These are phyloP conservation scores for Orthosia cruda DNA, from an alignment of 2,888 invertebrate genomes.

Conservation along the genomic window DNA sequence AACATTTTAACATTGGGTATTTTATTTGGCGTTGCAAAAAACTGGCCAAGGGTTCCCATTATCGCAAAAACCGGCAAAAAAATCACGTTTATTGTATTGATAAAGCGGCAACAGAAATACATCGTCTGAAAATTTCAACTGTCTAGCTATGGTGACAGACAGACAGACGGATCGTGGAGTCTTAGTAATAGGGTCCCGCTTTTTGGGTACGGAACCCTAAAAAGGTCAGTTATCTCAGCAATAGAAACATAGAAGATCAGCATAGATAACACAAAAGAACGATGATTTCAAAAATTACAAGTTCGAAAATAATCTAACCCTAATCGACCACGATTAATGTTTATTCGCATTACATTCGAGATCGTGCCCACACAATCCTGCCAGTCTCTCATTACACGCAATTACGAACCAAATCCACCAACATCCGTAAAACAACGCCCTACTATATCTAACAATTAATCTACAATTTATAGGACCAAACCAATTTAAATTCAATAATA, in stretches of 20 bases:
- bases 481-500: conserved; percentile 43
- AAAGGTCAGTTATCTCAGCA: background rate
- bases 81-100: too few relatives aligned
- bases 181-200: too few relatives aligned
- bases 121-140: too few relatives aligned
- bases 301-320: conserved; percentile 13
- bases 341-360: conserved; percentile 38
- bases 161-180: too few relatives aligned
- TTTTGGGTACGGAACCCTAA: too few relatives aligned
- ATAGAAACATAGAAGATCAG: background rate
- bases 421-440: conserved; percentile 71
- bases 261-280: too few relatives aligned
- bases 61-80: too few relatives aligned
- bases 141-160: too few relatives aligned
- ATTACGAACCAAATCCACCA: conserved; percentile 58
- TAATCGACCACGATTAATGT: conserved; percentile 8
- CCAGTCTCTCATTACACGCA: conserved; percentile 45
- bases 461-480: conserved; percentile 74
- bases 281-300: conserved; percentile 17
- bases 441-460: conserved; percentile 77
- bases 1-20: too few relatives aligned
- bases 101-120: too few relatives aligned
- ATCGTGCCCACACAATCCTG: conserved; percentile 47
- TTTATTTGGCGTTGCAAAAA: too few relatives aligned
- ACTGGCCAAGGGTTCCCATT: too few relatives aligned